Evolutionary conservation across 2,888 invertebrate species (phyloP).

Genomic region (Lasioglossum zephyrum): DNA sequence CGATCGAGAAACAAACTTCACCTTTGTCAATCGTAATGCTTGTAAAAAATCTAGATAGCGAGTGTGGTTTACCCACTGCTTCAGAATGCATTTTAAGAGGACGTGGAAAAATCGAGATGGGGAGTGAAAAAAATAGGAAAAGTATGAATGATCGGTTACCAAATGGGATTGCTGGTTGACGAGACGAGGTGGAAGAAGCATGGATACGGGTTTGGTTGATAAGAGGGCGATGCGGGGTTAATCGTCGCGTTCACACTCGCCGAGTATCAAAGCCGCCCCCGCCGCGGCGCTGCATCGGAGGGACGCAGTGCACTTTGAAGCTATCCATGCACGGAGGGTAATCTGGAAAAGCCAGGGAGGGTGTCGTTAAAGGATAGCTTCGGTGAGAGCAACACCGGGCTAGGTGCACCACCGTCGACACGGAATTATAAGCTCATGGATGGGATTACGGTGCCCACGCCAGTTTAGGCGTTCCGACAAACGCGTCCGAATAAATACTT

Average conservation of each 20-base stretch:
- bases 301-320: slow-evolving; percentile 50
- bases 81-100: not conserved
- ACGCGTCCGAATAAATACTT: slow-evolving; percentile 22
- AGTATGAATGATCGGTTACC: slow-evolving; percentile 43
- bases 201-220: slow-evolving; percentile 68
- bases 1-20: too few species aligned
- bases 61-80: not conserved
- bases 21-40: too few species aligned
- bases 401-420: slow-evolving; percentile 47
- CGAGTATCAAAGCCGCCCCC: slow-evolving; percentile 74
- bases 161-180: slow-evolving; percentile 48
- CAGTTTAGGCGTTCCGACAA: slow-evolving; percentile 52
- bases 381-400: slow-evolving; percentile 51
- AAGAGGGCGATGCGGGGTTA: slow-evolving; percentile 78
- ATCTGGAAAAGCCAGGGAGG: slow-evolving; percentile 49
- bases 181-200: slow-evolving; percentile 64
- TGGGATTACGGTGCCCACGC: slow-evolving; percentile 44
- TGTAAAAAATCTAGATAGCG: not conserved
- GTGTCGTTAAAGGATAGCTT: slow-evolving; percentile 58
- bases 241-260: slow-evolving; percentile 78
- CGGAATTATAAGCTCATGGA: slow-evolving; percentile 54
- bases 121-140: not conserved
- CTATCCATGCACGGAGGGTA: slow-evolving; percentile 51
- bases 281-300: slow-evolving; percentile 39
- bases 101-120: not conserved